A percentile compares a stretch with the other conserved stretches of the same genome.
phyloP scores from a whole-genome alignment of 1,140 invertebrate species.

The Pectinophora gossypiella region DNA sequence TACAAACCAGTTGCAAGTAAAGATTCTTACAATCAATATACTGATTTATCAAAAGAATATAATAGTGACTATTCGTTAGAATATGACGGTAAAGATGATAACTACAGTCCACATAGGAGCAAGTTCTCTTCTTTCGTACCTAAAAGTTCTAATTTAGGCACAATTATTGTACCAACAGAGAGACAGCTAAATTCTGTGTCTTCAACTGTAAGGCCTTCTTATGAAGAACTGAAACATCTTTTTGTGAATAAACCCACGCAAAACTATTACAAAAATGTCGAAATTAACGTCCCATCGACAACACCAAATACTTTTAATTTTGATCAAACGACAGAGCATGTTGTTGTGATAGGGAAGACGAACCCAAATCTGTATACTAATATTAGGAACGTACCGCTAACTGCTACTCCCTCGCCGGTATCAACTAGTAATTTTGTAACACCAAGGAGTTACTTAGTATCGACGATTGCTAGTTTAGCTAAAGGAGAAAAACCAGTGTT shows the following conservation, averaged over 20 bases:
- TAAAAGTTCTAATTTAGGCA: conserved; percentile 6
- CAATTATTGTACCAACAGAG: conserved; percentile 7
- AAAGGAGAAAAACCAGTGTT: conserved; percentile 41
- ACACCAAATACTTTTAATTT: conserved; percentile 23
- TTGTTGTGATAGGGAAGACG: conserved; percentile 38
- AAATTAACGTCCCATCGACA: conserved; percentile 32
- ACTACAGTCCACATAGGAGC: conserved; percentile 36
- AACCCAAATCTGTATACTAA: conserved; percentile 34
- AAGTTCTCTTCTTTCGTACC: conserved; percentile 23
- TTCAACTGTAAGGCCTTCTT: conserved; percentile 37
- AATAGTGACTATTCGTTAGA: conserved; percentile 47
- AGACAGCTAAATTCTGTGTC: conserved; percentile 5
- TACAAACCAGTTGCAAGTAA: conserved; percentile 27
- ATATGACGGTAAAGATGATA: conserved; percentile 29
- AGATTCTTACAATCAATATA: conserved; percentile 34
- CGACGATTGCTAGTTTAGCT: conserved; percentile 44
- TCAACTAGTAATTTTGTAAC: conserved; percentile 21
- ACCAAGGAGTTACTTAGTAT: conserved; percentile 42
- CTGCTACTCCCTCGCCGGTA: conserved; percentile 14
- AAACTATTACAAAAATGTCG: conserved; percentile 17
- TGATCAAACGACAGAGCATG: conserved; percentile 31
- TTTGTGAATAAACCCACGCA: conserved; percentile 25
- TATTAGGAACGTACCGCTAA: conserved; percentile 16
- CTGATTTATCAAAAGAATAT: conserved; percentile 48
- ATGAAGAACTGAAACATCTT: conserved; percentile 42